Evolutionary conservation across 2,113 vertebrate species (phyloP).

Genomic region (Uria lomvia): DNA sequence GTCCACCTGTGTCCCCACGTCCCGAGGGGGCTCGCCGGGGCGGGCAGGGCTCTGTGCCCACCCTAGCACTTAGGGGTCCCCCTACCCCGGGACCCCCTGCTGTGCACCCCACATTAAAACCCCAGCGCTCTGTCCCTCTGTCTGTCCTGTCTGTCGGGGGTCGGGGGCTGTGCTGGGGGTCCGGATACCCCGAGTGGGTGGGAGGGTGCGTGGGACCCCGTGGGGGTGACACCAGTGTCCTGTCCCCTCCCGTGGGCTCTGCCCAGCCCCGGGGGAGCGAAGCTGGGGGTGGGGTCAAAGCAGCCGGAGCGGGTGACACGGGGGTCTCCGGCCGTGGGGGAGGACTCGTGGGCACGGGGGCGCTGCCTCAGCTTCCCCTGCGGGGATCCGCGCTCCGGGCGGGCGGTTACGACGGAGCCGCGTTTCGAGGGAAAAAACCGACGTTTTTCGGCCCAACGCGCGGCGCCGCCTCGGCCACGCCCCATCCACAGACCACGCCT

Average conservation of each 20-base stretch:
- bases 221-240: not conserved
- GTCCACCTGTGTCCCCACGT: rapidly evolving
- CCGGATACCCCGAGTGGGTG: not conserved
- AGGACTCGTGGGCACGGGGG: too few relatives aligned
- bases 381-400: too few relatives aligned
- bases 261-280: not conserved
- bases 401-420: not conserved
- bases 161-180: not conserved
- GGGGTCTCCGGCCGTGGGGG: not conserved
- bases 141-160: not conserved
- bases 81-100: too few relatives aligned
- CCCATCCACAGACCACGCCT: too few relatives aligned
- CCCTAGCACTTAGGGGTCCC: not conserved
- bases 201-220: not conserved
- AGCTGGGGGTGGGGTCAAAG: not conserved
- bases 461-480: too few relatives aligned
- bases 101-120: not conserved
- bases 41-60: not conserved
- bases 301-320: not conserved
- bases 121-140: not conserved
- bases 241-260: not conserved
- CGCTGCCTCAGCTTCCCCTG: not conserved
- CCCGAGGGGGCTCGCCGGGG: not conserved
- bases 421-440: not conserved
- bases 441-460: too few relatives aligned